Conservation (phyloP, 2,888 invertebrate species). For the Mallateleia sp. region DNA sequence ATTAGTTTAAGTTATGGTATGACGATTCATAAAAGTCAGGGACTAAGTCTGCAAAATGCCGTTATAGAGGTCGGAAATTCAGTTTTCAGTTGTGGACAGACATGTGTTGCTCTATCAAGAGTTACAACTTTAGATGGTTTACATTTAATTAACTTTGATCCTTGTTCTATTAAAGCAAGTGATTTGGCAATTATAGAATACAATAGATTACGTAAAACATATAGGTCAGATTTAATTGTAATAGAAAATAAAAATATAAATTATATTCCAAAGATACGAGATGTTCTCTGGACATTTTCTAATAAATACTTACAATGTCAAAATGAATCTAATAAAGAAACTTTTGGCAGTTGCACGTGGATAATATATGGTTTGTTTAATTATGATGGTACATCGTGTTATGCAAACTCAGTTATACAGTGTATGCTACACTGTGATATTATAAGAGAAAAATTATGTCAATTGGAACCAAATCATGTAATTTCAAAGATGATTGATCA, state of each 20-base stretch:
- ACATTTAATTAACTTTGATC: constrained; percentile 38
- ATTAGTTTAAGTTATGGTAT: constrained; percentile 38
- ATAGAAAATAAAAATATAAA: background rate
- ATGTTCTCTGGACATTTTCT: constrained; percentile 16
- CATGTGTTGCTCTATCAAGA: constrained; percentile 25
- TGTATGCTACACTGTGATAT: constrained; percentile 12
- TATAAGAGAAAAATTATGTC: constrained; percentile 21
- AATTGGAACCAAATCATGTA: constrained; percentile 10
- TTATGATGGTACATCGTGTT: constrained; percentile 35
- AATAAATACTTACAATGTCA: constrained; percentile 7
- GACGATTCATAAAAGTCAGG: background rate
- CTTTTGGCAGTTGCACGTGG: background rate
- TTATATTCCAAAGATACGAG: background rate
- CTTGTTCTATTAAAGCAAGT: constrained; percentile 13
- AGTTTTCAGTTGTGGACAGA: constrained; percentile 30
- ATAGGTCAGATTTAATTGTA: constrained; percentile 18
- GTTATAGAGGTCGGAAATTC: constrained; percentile 20
- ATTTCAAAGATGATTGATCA: constrained; percentile 5
- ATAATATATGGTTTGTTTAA: constrained; percentile 22
- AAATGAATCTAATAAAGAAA: background rate
- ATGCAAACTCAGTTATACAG: constrained; percentile 38
- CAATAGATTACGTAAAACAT: constrained; percentile 17
- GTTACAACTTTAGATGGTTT: constrained; percentile 10
- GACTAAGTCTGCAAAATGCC: background rate
- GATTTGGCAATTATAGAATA: constrained; percentile 29